phyloP scores from a whole-genome alignment of 2,888 invertebrate species.

The Phasia obesa region DNA sequence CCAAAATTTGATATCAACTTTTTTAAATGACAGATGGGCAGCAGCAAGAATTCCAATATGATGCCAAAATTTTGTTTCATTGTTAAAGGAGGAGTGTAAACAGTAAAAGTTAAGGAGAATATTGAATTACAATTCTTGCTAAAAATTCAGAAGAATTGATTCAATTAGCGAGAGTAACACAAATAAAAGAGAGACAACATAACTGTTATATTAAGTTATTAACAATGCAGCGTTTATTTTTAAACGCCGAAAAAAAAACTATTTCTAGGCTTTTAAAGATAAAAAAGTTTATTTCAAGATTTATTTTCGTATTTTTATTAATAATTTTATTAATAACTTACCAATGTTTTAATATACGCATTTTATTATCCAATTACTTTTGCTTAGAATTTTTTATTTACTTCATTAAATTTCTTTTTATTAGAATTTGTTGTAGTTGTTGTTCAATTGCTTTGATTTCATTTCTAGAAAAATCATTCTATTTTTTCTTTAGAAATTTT shows the following conservation, averaged over 20 bases:
- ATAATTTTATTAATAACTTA: conserved; percentile 68
- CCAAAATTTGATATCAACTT: conserved; percentile 43
- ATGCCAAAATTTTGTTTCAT: no score
- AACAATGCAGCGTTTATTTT: conserved; percentile 26
- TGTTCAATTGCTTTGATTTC: conserved; percentile 11
- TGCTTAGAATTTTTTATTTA: conserved; percentile 25
- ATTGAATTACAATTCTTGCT: conserved; percentile 46
- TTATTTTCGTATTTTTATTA: conserved; percentile 3
- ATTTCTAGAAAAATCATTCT: conserved; percentile 57
- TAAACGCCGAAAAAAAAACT: not conserved
- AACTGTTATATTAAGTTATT: conserved; percentile 1
- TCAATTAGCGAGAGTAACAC: not conserved
- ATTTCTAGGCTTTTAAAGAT: no score
- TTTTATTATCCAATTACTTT: conserved; percentile 68
- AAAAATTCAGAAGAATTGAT: conserved; percentile 35
- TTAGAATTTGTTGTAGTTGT: conserved; percentile 21
- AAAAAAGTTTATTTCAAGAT: not conserved
- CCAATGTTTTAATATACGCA: conserved; percentile 78
- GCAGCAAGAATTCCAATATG: not conserved
- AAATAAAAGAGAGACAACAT: not conserved
- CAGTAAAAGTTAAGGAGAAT: not conserved
- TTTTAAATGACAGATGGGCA: conserved; percentile 50
- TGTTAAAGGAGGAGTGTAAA: no score
- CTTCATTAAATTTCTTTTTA: conserved; percentile 32
- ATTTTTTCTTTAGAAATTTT: conserved; percentile 15